Evolutionary conservation across 2,113 vertebrate genomes (phyloP).

Genomic region (Python bivittatus): DNA sequence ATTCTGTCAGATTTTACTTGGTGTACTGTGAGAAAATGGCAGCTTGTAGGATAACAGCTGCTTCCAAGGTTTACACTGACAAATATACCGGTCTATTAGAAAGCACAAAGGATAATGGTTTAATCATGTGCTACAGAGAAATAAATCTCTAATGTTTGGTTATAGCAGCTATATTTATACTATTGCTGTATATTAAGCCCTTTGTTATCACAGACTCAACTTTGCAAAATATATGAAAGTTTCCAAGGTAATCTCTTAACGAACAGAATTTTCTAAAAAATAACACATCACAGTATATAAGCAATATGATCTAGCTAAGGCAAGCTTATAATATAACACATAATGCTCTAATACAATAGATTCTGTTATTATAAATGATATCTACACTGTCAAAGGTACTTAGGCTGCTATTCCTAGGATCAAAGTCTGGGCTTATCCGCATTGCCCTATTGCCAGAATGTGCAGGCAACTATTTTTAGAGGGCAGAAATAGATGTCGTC

Average conservation of each 20-base stretch:
- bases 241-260: background rate
- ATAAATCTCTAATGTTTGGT: background rate
- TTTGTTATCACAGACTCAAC: background rate
- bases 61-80: background rate
- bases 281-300: background rate
- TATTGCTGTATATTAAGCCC: background rate
- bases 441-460: background rate
- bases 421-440: background rate
- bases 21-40: constrained; percentile 9
- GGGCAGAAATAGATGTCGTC: background rate
- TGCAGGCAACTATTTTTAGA: background rate
- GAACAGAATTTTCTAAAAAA: accelerated
- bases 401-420: background rate
- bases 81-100: background rate
- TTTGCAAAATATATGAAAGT: background rate
- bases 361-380: background rate
- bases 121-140: background rate
- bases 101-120: background rate
- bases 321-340: background rate
- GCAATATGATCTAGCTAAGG: background rate
- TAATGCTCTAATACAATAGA: background rate
- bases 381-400: background rate
- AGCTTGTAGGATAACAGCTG: constrained; percentile 24
- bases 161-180: background rate
- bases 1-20: constrained; percentile 25